A percentile compares a stretch with the other conserved stretches of the same genome.
phyloP scores from a whole-genome alignment of 2,113 vertebrate species.

The Gobius niger region DNA sequence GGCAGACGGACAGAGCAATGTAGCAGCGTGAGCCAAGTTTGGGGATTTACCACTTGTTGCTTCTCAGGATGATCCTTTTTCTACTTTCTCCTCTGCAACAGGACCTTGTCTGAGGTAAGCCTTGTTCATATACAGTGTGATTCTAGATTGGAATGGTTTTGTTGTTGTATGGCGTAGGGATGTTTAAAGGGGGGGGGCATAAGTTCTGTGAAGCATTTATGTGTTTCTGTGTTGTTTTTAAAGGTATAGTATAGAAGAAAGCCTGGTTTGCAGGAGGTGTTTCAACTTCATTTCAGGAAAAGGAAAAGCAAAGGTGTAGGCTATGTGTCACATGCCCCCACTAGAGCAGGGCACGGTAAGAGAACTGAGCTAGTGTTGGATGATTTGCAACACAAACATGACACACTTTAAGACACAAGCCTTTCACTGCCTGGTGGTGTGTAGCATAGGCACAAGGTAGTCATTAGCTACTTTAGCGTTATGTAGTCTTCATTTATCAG shows the following conservation, averaged over 20 bases:
- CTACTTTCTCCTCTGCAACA: constrained; percentile 50
- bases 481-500: constrained; percentile 57
- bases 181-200: constrained; percentile 22
- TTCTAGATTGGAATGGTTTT: constrained; percentile 36
- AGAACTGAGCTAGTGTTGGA: constrained; percentile 3
- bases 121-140: neutral
- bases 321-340: constrained; percentile 12
- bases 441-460: constrained; percentile 31
- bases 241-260: neutral
- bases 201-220: constrained; percentile 51
- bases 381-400: constrained; percentile 19
- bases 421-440: constrained; percentile 3
- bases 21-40: constrained; percentile 52
- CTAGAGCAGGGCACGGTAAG: constrained; percentile 27
- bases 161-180: constrained; percentile 47
- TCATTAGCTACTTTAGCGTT: constrained; percentile 48
- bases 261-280: neutral
- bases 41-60: constrained; percentile 77
- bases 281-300: neutral
- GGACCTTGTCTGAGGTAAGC: constrained; percentile 69
- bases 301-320: neutral
- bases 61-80: constrained; percentile 68
- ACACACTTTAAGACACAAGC: constrained; percentile 32
- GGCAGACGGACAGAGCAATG: constrained; percentile 49
- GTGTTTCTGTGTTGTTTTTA: constrained; percentile 40